Evolutionary conservation across 2,888 invertebrate genomes (phyloP), one percentile per base, ranked within the genome.

Genomic region (Glyphotaelius pellucidus): DNA sequence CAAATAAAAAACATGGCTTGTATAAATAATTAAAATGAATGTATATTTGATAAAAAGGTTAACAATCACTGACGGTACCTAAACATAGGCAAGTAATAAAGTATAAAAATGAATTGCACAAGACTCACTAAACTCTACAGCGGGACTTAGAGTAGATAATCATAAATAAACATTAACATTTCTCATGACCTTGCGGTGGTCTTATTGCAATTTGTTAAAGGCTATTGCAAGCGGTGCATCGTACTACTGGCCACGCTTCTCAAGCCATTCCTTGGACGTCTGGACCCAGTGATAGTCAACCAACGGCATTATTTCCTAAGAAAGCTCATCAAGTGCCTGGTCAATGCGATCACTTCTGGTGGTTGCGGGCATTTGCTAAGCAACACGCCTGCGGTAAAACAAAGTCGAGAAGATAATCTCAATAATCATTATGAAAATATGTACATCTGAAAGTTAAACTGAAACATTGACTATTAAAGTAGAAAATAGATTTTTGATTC

Each of bases 1-100:
- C 38, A 91, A 91, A 91, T 92, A 92, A 91, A 92, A 92, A 92
- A 92, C 91, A 91, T 90, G 86, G 79, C 91, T 92, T 88, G 88
- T 80, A 91, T 92, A 92, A 91, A 91, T 92, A 92, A 88, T 85
- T 91, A 90, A 81, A 91, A 91, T 91, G 86, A 84, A 92, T 92
- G 88, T 84, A 89, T 91, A 89, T 91, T 91, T 42, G 14, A 89
- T 90, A 90, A 79, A 92, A 90, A 92, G 88, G 80, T 91, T 90
- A 91, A 91, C 79, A 91, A 89, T 90, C 79, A 80, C 83, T 85
- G 80, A 91, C 12, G 38, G 35, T 47, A 87, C 84, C 89, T 52
- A 32, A 67, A 52, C 67, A 89, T 19, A 91, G 91, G 91, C 86
- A 83, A 67, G 87, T 31, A 84, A 90, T 80, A 79, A 85, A 35